Evolutionary conservation across 1,140 invertebrate genomes (phyloP), one percentile per base, ranked within the genome.

Genomic region (Ceratosolen solmsi): DNA sequence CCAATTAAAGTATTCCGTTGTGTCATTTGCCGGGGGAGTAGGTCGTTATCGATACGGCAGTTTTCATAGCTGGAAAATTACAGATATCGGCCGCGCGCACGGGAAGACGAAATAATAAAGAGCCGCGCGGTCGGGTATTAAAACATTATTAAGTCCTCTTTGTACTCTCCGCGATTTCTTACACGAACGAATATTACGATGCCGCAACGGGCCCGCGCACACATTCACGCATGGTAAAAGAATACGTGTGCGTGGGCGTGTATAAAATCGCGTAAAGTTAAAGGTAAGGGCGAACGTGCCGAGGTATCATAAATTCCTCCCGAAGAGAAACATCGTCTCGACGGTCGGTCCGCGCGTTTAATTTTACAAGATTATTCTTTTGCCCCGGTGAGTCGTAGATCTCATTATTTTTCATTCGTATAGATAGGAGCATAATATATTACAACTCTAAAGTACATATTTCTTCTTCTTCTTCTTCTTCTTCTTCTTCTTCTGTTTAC

Each of bases 281-380:
- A 38, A 54, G 77, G 56, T 83, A 30, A 65, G 76, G 63, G 49
- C n/a, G 25, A 49, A 17, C 46, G 82, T 58, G 77, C 30, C 56
- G 51, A 79, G 30, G 33, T 65, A 74, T 81, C 60, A 78, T 84
- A 83, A 86, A 84, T 86, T 68, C 30, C 73, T 56, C 15, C 58
- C 74, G 70, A 83, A 38, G 56, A 51, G 68, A 73, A 79, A 58
- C 41, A 77, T 30, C 54, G 30, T 46, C 15, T 41, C 22, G 71
- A 51, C 60, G 79, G 30, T 46, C 68, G 22, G n/a, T 49, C 41
- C 41, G 27, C 41, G 27, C 15, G 46, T 80, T 82, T 83, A 85
- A 85, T 85, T 85, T 85, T 84, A 56, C 36, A 36, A 79, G 65
- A 79, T 79, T 79, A 79, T 79, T 71, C 51, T 79, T 79, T 79